phyloP scores from a whole-genome alignment of 2,888 invertebrate genomes.

The Tenthredo amoena region DNA sequence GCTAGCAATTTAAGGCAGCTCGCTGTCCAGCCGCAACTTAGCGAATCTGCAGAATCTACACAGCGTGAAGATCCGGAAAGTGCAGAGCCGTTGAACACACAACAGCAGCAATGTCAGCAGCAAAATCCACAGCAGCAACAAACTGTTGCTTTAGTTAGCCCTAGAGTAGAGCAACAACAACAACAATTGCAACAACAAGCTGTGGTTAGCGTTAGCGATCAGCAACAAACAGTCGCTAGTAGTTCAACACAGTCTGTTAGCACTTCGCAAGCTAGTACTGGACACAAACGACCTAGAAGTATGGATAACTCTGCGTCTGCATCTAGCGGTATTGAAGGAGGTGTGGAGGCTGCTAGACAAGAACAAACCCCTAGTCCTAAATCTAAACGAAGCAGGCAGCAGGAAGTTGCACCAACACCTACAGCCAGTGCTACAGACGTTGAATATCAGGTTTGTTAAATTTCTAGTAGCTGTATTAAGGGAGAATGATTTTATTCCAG shows the following conservation, averaged over 20 bases:
- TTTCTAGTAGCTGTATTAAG: not conserved
- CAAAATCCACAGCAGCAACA: slow-evolving; percentile 78
- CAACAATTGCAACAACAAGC: slow-evolving; percentile 69
- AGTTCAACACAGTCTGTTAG: slow-evolving; percentile 85
- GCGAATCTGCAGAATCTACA: slow-evolving; percentile 79
- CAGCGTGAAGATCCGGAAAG: slow-evolving; percentile 81
- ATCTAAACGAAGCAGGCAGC: slow-evolving; percentile 70
- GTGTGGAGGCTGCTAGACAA: slow-evolving; percentile 68
- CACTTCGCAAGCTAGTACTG: slow-evolving; percentile 82
- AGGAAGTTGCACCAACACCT: slow-evolving; percentile 69
- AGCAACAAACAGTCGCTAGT: slow-evolving; percentile 76
- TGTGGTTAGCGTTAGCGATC: slow-evolving; percentile 71
- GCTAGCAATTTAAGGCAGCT: slow-evolving; percentile 82
- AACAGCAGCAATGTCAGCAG: slow-evolving; percentile 66
- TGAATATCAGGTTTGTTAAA: slow-evolving; percentile 73
- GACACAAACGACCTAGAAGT: slow-evolving; percentile 82
- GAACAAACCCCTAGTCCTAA: slow-evolving; percentile 73
- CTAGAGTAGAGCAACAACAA: slow-evolving; percentile 81
- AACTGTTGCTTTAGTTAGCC: slow-evolving; percentile 86
- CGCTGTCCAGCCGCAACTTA: slow-evolving; percentile 83
- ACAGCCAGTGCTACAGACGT: slow-evolving; percentile 74
- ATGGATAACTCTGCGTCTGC: slow-evolving; percentile 71
- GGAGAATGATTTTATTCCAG: too few species aligned
- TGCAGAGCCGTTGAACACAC: slow-evolving; percentile 71
- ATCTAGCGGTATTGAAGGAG: slow-evolving; percentile 69